A percentile compares a stretch with the other conserved stretches of the same genome.
Evolutionary conservation across 2,113 vertebrate species (phyloP).

Genomic region (Ammodytes dubius): DNA sequence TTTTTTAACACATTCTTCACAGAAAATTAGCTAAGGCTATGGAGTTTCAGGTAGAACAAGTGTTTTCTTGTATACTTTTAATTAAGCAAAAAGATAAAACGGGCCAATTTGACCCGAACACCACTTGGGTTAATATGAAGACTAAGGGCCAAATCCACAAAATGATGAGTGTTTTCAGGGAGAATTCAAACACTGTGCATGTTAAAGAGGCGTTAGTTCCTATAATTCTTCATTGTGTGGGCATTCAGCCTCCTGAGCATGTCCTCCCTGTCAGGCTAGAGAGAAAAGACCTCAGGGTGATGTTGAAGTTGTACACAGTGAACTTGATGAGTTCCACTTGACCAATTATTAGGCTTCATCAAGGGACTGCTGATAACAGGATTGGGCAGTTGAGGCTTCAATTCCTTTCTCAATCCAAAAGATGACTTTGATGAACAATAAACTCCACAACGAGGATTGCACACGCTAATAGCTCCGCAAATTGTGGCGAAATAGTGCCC

Average conservation of each 20-base stretch:
- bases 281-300: conserved; percentile 58
- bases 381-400: conserved; percentile 44
- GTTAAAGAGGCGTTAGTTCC: conserved; percentile 74
- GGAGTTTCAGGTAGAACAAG: too few relatives aligned
- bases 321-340: conserved; percentile 51
- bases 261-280: conserved; percentile 26
- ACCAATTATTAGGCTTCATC: conserved; percentile 39
- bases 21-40: too few relatives aligned
- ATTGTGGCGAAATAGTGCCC: too few relatives aligned
- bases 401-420: conserved; percentile 21
- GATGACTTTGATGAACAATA: conserved; percentile 24
- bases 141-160: too few relatives aligned
- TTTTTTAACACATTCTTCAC: too few relatives aligned
- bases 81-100: too few relatives aligned
- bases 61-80: too few relatives aligned
- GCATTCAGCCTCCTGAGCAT: conserved; percentile 58
- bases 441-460: background rate
- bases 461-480: too few relatives aligned
- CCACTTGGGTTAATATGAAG: too few relatives aligned
- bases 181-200: background rate
- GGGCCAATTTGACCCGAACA: too few relatives aligned
- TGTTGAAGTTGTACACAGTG: conserved; percentile 14
- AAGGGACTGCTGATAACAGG: conserved; percentile 24
- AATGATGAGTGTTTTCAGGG: background rate
- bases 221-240: conserved; percentile 67